These are phyloP conservation scores for Epizoanthus ramosus DNA, from an alignment of 92 coral and sea anemone genomes.

Conservation along the genomic window DNA sequence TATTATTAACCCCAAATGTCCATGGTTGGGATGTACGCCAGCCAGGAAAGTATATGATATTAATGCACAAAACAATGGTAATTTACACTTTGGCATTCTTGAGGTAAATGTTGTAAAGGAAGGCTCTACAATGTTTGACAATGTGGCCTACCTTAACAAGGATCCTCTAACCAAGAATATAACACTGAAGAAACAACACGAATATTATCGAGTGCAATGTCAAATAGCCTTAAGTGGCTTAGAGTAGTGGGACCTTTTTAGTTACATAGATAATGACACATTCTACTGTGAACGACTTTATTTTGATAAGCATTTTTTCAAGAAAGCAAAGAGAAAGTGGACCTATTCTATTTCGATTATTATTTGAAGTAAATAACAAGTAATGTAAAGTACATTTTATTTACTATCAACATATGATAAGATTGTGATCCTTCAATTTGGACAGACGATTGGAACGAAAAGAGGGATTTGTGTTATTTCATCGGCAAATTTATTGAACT, in stretches of 20 bases:
- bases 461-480: no score
- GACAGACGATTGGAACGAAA: no score
- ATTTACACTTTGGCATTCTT: constrained; percentile 52
- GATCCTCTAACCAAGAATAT: constrained; percentile 38
- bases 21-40: constrained; percentile 66
- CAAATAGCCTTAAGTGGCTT: constrained; percentile 60
- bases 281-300: constrained; percentile 50
- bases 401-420: no score
- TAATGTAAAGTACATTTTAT: no score
- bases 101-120: constrained; percentile 68
- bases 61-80: constrained; percentile 38
- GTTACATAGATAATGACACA: constrained; percentile 29
- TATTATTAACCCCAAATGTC: constrained; percentile 56
- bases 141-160: constrained; percentile 36
- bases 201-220: constrained; percentile 69
- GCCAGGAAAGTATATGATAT: constrained; percentile 60
- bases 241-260: constrained; percentile 64
- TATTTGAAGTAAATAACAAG: constrained; percentile 7
- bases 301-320: constrained; percentile 55
- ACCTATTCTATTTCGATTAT: constrained; percentile 54
- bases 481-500: no score
- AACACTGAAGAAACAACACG: no score
- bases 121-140: constrained; percentile 39
- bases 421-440: no score
- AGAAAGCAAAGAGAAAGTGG: constrained; percentile 53